A percentile compares a stretch with the other conserved stretches of the same genome.
Conservation (phyloP, 2,888 invertebrate species). For the Leptinotarsa haldemani region DNA sequence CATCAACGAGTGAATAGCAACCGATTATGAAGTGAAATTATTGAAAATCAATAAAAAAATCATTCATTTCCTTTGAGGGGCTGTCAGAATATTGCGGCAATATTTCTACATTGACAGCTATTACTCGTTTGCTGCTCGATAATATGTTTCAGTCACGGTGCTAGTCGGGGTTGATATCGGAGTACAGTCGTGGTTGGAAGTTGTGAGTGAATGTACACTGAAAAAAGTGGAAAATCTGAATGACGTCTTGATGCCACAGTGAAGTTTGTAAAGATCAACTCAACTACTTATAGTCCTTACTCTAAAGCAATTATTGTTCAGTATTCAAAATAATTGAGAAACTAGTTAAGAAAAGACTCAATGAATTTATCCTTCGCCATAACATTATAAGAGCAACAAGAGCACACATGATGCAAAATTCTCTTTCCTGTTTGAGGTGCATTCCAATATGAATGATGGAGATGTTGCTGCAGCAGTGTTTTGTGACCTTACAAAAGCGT, state of each 20-base stretch:
- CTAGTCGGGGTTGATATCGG: not conserved
- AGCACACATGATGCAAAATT: too few species aligned
- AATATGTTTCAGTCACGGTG: slow-evolving; percentile 25
- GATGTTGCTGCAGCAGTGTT: too few species aligned
- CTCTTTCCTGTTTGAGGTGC: too few species aligned
- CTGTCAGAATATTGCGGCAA: slow-evolving; percentile 26
- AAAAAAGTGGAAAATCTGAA: not conserved
- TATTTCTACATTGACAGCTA: slow-evolving; percentile 32
- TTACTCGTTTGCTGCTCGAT: slow-evolving; percentile 27
- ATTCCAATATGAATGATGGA: too few species aligned
- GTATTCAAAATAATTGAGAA: too few species aligned
- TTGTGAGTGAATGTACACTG: not conserved
- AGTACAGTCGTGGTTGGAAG: not conserved
- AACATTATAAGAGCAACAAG: too few species aligned
- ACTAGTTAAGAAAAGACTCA: too few species aligned
- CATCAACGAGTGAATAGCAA: slow-evolving; percentile 20
- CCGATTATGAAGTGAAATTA: slow-evolving; percentile 32
- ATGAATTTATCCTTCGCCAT: too few species aligned
- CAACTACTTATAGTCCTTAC: too few species aligned
- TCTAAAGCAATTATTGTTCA: too few species aligned
- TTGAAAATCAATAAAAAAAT: slow-evolving; percentile 32
- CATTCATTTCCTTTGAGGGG: slow-evolving; percentile 28
- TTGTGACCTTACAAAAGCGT: too few species aligned
- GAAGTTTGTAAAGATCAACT: too few species aligned
- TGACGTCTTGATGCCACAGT: not conserved